Evolutionary conservation across 2,797 vertebrate species (phyloP), one percentile per base, ranked within the genome.

Genomic region (Sebastes cheni): DNA sequence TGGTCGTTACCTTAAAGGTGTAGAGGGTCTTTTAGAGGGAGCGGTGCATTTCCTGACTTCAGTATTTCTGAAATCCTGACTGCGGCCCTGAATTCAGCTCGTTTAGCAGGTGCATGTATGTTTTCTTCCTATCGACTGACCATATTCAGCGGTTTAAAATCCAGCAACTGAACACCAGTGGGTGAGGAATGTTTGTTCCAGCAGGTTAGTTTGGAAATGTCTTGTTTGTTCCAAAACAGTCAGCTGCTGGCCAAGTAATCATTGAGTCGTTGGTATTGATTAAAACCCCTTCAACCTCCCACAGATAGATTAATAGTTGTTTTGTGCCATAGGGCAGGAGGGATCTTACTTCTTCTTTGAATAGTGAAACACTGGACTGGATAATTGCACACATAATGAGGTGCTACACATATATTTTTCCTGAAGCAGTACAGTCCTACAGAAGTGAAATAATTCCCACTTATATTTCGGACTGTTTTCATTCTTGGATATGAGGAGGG

Each of bases 201-300:
- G 46, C 58, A 73, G 32, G 55, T 67, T 5, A 78, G n/a, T 46
- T 23, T 1, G 0, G 46, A 72, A 67, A 61, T 25, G 22, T 68
- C 39, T 70, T 29, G 50, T 54, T 54, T 22, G 50, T 54, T 54
- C 9, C 20, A 22, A 54, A 54, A 22, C 50, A 10, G 50, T 30
- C 67, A 34, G 72, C 81, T 78, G 65, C 74, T 60, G 14, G 58
- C 75, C 59, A 68, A 89, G 69, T 79, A 70, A 81, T 84, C 67
- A 84, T 20, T 1, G 25, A 87, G 69, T 83, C 30, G 29, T 32
- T 70, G 64, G 50, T 79, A 83, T 87, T 84, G 87, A 92, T 88
- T 86, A 81, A 84, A 86, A 76, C 62, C 58, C 70, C 50, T 82
- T 86, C 67, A 82, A 36, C 58, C 78, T 62, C 78, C 75, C 59